Conservation (phyloP, 2,888 invertebrate species). For the Sminthurinus aureus region DNA sequence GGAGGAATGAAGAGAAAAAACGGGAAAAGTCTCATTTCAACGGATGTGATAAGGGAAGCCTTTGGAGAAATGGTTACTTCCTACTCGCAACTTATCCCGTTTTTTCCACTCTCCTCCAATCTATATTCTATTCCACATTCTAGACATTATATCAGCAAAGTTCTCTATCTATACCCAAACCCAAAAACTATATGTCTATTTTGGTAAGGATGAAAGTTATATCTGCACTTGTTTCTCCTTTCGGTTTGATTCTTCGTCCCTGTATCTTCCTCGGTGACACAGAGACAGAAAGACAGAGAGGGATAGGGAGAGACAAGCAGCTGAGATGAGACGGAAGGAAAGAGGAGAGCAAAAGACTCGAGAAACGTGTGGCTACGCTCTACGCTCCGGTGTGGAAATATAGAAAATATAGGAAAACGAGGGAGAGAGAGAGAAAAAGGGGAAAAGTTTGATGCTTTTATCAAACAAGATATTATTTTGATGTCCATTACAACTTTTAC, state of each 20-base stretch:
- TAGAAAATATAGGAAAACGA: no score
- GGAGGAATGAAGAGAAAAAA: slow-evolving; percentile 5
- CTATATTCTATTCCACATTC: background rate
- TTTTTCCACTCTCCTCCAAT: background rate
- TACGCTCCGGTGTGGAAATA: no score
- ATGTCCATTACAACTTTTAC: slow-evolving; percentile 40
- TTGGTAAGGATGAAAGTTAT: background rate
- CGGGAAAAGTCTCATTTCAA: slow-evolving; percentile 30
- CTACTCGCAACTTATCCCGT: slow-evolving; percentile 7
- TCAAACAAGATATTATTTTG: slow-evolving; percentile 42
- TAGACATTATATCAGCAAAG: background rate
- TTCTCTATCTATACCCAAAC: background rate
- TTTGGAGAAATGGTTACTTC: slow-evolving; percentile 24
- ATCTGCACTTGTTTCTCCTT: no score
- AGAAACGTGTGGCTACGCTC: no score
- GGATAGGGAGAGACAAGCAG: background rate
- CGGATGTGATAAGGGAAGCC: slow-evolving; percentile 36
- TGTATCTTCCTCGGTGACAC: no score
- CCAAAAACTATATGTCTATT: background rate
- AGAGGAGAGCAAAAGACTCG: no score
- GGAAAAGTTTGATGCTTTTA: slow-evolving; percentile 42
- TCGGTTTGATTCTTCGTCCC: no score
- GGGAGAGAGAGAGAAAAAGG: slow-evolving; percentile 5
- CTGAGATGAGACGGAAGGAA: no score
- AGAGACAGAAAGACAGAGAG: background rate